Evolutionary conservation across 2,113 vertebrate genomes (phyloP).

Genomic region (Fulmarus glacialis): DNA sequence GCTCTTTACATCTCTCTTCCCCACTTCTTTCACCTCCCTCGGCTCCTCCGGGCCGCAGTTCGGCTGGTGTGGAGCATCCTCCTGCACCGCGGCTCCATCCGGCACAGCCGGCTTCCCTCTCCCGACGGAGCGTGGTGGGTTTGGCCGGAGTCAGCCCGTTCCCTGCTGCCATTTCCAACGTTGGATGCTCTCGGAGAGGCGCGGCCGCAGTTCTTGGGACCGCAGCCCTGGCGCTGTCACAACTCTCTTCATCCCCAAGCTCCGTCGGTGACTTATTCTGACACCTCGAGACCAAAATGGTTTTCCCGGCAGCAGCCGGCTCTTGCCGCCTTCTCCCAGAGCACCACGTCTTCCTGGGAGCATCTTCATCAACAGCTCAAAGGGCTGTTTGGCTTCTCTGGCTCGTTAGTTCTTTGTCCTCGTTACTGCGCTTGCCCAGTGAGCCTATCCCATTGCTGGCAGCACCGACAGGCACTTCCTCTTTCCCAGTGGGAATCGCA

Average conservation of each 20-base stretch:
- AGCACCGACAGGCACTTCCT: not conserved
- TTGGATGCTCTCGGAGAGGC: accelerated
- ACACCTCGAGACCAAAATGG: not conserved
- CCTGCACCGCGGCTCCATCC: accelerated
- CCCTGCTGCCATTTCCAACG: accelerated
- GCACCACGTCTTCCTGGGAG: not conserved
- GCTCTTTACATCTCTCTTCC: not conserved
- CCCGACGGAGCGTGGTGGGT: accelerated
- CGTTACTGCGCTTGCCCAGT: not conserved
- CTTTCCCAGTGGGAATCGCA: not conserved
- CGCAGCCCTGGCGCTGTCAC: accelerated
- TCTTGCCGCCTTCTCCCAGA: not conserved
- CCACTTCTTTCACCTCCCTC: accelerated
- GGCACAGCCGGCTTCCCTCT: not conserved
- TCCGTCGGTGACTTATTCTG: accelerated
- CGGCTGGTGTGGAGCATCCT: not conserved
- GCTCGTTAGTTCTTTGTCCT: not conserved
- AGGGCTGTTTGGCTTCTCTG: not conserved
- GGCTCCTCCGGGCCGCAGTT: not conserved
- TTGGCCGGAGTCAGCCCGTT: accelerated
- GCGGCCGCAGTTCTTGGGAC: accelerated
- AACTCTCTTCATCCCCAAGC: not conserved
- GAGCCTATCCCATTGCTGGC: not conserved
- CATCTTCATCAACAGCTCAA: too few relatives aligned
- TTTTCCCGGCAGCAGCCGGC: not conserved